Conservation (phyloP, 2,888 invertebrate species). For the Andrena bucephala region DNA sequence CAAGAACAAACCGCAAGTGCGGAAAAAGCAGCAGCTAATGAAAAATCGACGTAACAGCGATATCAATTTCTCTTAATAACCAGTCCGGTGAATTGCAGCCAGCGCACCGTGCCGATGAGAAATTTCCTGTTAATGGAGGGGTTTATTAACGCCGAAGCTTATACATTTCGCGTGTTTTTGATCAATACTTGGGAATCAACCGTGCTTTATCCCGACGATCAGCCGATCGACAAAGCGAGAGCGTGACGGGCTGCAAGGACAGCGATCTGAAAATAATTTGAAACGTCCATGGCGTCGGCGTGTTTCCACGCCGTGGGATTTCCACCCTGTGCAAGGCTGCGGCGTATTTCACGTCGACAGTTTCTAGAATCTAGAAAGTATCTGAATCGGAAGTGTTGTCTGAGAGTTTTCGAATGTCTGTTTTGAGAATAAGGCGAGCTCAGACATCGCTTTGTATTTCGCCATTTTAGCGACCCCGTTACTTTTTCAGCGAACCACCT, state of each 20-base stretch:
- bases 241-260: slow-evolving; percentile 5
- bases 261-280: too few relatives aligned
- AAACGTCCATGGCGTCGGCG: too few relatives aligned
- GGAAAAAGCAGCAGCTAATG: neutral
- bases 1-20: neutral
- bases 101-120: neutral
- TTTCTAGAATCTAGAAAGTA: too few relatives aligned
- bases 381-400: too few relatives aligned
- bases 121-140: slow-evolving; percentile 25
- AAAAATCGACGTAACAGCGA: neutral
- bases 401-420: too few relatives aligned
- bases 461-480: too few relatives aligned
- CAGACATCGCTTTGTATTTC: too few relatives aligned
- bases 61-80: slow-evolving; percentile 24
- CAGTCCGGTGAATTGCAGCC: neutral
- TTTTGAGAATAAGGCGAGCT: too few relatives aligned
- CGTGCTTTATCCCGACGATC: slow-evolving; percentile 23
- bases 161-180: slow-evolving; percentile 23
- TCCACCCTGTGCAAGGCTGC: too few relatives aligned
- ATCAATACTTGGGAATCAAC: slow-evolving; percentile 60
- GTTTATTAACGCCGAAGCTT: slow-evolving; percentile 30
- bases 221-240: slow-evolving; percentile 28
- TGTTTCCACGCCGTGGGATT: too few relatives aligned
- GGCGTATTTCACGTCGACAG: too few relatives aligned
- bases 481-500: too few relatives aligned